Percentiles rank a stretch among this genome's conserved stretches.
phyloP scores from a whole-genome alignment of 2,888 invertebrate species.

The Watsonalla binaria region DNA sequence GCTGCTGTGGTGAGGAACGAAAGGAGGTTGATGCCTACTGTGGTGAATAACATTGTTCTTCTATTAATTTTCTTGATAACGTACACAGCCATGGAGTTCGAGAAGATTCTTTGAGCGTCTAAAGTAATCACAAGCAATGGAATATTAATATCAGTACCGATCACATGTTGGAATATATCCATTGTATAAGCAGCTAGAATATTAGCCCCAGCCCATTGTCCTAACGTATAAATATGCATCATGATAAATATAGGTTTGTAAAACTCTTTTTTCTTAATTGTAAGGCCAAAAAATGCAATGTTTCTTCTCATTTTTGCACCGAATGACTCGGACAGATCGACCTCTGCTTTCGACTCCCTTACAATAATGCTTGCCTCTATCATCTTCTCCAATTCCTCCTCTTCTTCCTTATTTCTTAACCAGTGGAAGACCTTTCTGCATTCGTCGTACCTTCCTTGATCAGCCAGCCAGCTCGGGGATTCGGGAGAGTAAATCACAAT shows the following conservation, averaged over 20 bases:
- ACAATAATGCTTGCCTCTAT: conserved; percentile 39
- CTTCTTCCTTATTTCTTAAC: conserved; percentile 66
- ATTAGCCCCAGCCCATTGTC: conserved; percentile 47
- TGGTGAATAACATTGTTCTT: conserved; percentile 39
- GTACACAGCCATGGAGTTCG: conserved; percentile 36
- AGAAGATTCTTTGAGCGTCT: conserved; percentile 41
- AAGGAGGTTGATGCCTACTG: conserved; percentile 31
- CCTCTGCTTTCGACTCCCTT: conserved; percentile 20
- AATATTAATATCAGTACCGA: conserved; percentile 35
- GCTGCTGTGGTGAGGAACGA: conserved; percentile 36
- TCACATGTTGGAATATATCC: conserved; percentile 38
- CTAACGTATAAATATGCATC: conserved; percentile 44
- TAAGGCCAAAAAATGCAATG: conserved; percentile 21
- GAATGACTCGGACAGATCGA: conserved; percentile 16
- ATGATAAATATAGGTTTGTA: conserved; percentile 52
- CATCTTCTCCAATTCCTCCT: conserved; percentile 53
- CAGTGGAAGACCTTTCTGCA: conserved; percentile 73
- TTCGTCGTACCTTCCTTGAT: conserved; percentile 68
- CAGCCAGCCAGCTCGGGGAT: conserved; percentile 81
- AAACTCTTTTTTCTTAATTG: conserved; percentile 42
- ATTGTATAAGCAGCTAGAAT: conserved; percentile 42
- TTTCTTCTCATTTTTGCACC: conserved; percentile 16
- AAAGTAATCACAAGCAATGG: conserved; percentile 38
- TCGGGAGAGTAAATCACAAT: conserved; percentile 68
- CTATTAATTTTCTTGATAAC: conserved; percentile 43